Conservation (phyloP, 2,113 vertebrate genomes). For the Coptodon bakossiorum region DNA sequence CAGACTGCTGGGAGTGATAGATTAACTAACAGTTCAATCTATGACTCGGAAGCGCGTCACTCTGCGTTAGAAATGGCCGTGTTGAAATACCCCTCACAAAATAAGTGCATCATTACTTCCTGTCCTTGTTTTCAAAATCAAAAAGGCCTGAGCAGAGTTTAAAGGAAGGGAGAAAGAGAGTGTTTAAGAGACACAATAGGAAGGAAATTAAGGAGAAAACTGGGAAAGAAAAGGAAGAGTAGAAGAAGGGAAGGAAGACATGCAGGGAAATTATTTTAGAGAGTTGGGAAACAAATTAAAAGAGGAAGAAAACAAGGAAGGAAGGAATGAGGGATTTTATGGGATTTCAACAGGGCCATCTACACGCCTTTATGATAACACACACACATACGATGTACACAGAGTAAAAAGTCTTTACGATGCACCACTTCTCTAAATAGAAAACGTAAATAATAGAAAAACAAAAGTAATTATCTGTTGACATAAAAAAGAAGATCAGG, state of each 20-base stretch:
- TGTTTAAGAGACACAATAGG: neutral
- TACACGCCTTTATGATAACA: neutral
- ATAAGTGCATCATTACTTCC: slow-evolving; percentile 1
- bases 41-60: slow-evolving; percentile 4
- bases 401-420: neutral
- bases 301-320: neutral
- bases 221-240: neutral
- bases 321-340: neutral
- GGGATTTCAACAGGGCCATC: slow-evolving; percentile 36
- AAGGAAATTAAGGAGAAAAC: neutral
- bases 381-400: neutral
- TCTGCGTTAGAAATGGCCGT: slow-evolving; percentile 1
- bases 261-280: neutral
- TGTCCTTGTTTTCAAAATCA: neutral
- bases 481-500: neutral
- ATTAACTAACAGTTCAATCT: slow-evolving; percentile 16
- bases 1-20: slow-evolving; percentile 10
- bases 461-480: neutral
- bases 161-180: neutral
- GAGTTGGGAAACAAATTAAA: neutral
- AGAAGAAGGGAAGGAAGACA: neutral
- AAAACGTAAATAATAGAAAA: neutral
- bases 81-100: slow-evolving; percentile 23
- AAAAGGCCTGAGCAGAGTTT: neutral
- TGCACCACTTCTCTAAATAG: neutral